Evolutionary conservation across 2,113 vertebrate genomes (phyloP), one percentile per base, ranked within the genome.

Genomic region (Phrynosoma blainvillii): DNA sequence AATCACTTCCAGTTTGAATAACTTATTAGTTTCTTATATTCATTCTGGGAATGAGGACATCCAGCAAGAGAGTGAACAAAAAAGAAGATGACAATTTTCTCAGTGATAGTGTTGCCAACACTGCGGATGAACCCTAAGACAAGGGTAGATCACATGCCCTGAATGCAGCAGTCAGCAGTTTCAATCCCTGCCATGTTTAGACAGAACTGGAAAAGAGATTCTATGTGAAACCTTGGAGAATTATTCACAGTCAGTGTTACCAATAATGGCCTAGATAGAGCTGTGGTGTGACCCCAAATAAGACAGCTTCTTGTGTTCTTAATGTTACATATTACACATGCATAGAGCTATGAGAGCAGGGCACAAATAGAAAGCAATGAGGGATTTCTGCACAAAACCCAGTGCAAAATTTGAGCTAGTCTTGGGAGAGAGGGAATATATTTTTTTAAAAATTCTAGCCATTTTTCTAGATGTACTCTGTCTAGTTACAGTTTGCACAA

Each of bases 401-500:
- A 8, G 14, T 5, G 11, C 42, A 27, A 79, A 79, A 79, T 30
- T 30, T 27, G 54, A 6, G 54, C n/a, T 1, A 21, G 79, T 12
- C 7, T 36, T 32, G 79, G 11, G 27, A 2, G 32, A 4, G 18
- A 36, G 27, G 66, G 3, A 20, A 32, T 1, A 12, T 30, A 71
- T 27, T n/a, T 27, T n/a, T 71, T 25, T 8, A 20, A 71, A 14
- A 2, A 18, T 21, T 27, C 68, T 52, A n/a, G 84, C 76, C 93
- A 86, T 92, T 20, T 75, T 75, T 32, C 32, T 40, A 36, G n/a
- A 9, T 40, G 73, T 18, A 71, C 10, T 9, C 84, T 88, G 88
- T 73, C 74, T 14, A 62, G 59, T 62, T 62, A 62, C 59, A 16
- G 13, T 86, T 81, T 68, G 93, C 82, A 92, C 84, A 86, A 23